Conservation (phyloP, 2,113 vertebrate species). For the Cyanoliseus patagonus region DNA sequence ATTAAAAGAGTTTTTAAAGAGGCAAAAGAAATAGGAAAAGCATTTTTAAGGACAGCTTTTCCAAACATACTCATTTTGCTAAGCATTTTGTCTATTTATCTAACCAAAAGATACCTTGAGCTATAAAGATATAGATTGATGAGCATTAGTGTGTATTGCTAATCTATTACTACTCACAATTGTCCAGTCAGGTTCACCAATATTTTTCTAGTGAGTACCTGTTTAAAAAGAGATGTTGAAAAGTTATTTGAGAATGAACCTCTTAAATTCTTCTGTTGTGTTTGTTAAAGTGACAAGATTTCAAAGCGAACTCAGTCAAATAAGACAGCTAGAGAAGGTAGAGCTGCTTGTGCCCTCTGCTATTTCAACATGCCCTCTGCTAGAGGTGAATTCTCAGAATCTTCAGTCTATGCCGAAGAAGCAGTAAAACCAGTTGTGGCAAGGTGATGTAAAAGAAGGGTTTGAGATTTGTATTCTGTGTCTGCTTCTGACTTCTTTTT, state of each 20-base stretch:
- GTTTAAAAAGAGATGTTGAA: background rate
- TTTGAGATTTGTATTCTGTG: background rate
- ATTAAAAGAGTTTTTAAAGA: background rate
- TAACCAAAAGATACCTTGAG: background rate
- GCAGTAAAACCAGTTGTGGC: slow-evolving; percentile 23
- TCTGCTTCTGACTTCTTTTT: background rate
- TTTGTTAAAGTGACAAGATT: background rate
- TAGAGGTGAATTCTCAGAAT: background rate
- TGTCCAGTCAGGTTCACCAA: background rate
- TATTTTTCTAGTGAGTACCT: background rate
- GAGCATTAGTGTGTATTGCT: background rate
- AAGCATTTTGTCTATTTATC: background rate
- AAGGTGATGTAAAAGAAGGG: background rate
- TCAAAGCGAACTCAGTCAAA: background rate
- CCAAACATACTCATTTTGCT: background rate
- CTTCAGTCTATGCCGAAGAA: background rate
- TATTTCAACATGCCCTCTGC: background rate
- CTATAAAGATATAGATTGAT: background rate
- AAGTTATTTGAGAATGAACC: background rate
- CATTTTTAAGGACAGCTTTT: background rate
- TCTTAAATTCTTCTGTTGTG: background rate
- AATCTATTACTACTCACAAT: background rate
- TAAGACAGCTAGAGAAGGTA: background rate
- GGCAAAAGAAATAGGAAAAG: background rate
- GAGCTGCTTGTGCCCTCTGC: background rate